A percentile compares a stretch with the other conserved stretches of the same genome.
phyloP scores from a whole-genome alignment of 2,113 vertebrate genomes.

The Mirounga angustirostris region DNA sequence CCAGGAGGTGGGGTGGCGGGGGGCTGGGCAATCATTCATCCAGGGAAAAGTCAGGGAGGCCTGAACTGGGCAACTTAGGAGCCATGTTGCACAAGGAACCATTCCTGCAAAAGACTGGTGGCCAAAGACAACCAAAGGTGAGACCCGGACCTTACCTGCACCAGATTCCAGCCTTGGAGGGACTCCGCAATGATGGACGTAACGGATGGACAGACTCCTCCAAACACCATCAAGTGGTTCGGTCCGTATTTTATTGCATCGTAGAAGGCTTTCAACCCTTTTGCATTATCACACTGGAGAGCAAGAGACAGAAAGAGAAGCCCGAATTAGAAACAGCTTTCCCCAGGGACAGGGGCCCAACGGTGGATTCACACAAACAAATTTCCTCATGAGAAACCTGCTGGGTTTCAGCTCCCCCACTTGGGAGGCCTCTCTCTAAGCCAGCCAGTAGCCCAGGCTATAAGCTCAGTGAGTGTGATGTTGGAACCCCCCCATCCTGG shows the following conservation, averaged over 20 bases:
- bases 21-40: background rate
- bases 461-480: background rate
- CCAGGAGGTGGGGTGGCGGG: background rate
- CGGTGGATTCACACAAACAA: background rate
- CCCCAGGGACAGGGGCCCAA: background rate
- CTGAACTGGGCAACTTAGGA: background rate
- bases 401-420: background rate
- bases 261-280: constrained; percentile 98
- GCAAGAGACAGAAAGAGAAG: constrained; percentile 64
- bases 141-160: constrained; percentile 93
- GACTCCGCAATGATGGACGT: constrained; percentile 99
- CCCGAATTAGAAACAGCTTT: constrained; percentile 59
- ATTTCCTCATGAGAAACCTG: background rate
- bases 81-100: background rate
- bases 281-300: constrained; percentile 97
- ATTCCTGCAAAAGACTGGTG: background rate
- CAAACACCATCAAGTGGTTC: constrained; percentile 99
- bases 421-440: background rate
- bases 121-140: background rate
- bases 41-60: background rate
- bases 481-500: background rate
- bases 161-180: constrained; percentile 98
- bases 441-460: background rate
- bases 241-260: constrained; percentile 99
- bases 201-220: constrained; percentile 97